Evolutionary conservation across 2,113 vertebrate genomes (phyloP).

Genomic region (Mus spicilegus): DNA sequence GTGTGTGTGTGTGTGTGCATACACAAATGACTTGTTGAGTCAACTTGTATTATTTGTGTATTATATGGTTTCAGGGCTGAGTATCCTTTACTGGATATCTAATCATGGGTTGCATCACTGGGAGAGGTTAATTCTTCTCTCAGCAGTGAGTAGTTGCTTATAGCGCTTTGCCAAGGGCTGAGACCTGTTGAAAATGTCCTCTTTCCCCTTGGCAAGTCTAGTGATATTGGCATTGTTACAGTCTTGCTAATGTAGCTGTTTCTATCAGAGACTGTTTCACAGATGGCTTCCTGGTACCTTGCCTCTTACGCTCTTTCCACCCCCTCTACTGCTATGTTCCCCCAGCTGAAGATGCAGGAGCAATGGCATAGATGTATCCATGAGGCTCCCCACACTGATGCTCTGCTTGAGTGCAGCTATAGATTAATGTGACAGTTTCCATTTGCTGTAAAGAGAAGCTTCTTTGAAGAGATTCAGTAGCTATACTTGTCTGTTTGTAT

Average conservation of each 20-base stretch:
- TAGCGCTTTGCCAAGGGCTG: neutral
- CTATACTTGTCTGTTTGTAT: neutral
- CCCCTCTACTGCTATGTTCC: neutral
- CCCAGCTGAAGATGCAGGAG: neutral
- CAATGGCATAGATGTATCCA: neutral
- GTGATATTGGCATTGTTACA: neutral
- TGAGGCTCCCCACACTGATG: neutral
- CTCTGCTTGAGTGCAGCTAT: neutral
- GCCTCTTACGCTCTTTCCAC: neutral
- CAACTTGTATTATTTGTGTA: neutral
- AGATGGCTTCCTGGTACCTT: neutral
- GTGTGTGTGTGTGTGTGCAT: neutral
- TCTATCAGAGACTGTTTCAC: neutral
- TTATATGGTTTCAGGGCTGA: neutral
- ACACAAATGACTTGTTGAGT: neutral
- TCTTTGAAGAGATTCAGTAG: neutral
- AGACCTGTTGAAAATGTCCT: neutral
- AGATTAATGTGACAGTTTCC: neutral
- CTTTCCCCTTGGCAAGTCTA: neutral
- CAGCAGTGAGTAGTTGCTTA: neutral
- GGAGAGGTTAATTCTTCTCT: neutral
- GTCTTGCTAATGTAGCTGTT: neutral
- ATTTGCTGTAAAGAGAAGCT: neutral
- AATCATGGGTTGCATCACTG: neutral
- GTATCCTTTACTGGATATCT: neutral